Base-by-base conservation (phyloP, 2,888 invertebrate species). In the Augochlorella aurata region DNA sequence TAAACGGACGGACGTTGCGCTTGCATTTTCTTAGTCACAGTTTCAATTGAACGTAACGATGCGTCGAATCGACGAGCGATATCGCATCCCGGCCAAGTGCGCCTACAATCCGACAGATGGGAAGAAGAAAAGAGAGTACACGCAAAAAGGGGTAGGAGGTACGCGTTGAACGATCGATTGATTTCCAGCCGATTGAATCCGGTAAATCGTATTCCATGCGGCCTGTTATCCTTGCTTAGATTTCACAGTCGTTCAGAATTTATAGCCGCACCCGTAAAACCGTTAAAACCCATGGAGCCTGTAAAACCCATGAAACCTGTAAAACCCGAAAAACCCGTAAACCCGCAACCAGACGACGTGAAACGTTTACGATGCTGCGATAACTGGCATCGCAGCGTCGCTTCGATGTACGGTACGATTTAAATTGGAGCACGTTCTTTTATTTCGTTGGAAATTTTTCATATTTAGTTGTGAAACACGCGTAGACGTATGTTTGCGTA, bases 231-330 rank as follows among this genome's bases (percentile, higher is more conserved):
- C 87, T 77, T 83, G 87, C 85, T 89, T 88, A 88, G 87, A 89
- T 89, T 90, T 90, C 89, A 86, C 87, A 89, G 88, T 77, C 87
- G 88, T 90, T 88, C 88, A 90, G 81, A 81, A 86, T 90, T 89
- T 89, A 88, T 79, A 79, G 79, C 85, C 78, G 69, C 84, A 74
- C 83, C 82, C 86, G 89, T 90, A 89, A 90, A 90, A 87, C 87
- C 87, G 88, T 1, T 29, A 29, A 29, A 29, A 29, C 29, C 29
- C 29, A 29, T 29, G n/a, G n/a, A n/a, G n/a, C n/a, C 29, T 29
- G 29, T 29, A 29, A 29, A 29, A 74, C 83, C 82, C 86, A 88
- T 90, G 89, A 90, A 90, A 87, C 87, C 87, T 87, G 5, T 38
- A 38, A 38, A 38, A 38, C 5, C 38, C 38, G 3, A 2, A 38